Base-by-base conservation (phyloP, 1,140 invertebrate genomes). In the Acarapis woodi region DNA sequence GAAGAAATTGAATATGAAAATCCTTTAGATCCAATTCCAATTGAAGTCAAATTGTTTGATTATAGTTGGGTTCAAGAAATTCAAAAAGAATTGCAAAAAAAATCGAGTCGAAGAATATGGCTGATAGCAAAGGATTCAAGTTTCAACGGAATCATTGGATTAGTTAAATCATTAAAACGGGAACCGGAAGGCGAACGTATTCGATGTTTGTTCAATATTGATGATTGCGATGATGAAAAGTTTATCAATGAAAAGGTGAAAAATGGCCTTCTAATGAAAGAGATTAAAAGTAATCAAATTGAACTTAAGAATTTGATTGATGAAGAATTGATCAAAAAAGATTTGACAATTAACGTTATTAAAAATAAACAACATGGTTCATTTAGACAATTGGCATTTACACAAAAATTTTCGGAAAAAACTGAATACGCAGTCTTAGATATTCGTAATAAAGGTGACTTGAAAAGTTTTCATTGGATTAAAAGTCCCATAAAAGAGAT, bases 391-490 rank as follows among this genome's bases (percentile, higher is more conserved):
- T 9, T 41, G 19, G 25, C 35, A 46, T 73, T 88, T 54, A 20
- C 26, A 25, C 22, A n/a, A 20, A 19, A 19, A 6, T 6, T 14
- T 6, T 4, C 30, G 19, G 37, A 36, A 21, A 38, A 33, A n/a
- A 20, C 9, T 16, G 28, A 24, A 6, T 19, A 44, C 10, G 19
- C 23, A 10, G 90, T 82, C 51, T 71, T 94, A 8, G 93, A 94
- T 53, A 70, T 80, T 3, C 48, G 85, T 31, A 70, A 67, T 2
- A 64, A 79, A 46, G 41, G 82, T 42, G 85, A 94, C 54, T 61
- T 96, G 22, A 70, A 78, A 2, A 87, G 77, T 49, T 60, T 96
- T 14, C 66, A 67, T 40, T 96, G 87, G 87, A 74, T 69, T 45
- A 50, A 70, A 0, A 58, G 73, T 36, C 70, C 23, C 16, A 3